Base-by-base conservation (phyloP, 2,888 invertebrate genomes). In the Meghimatium bilineatum region DNA sequence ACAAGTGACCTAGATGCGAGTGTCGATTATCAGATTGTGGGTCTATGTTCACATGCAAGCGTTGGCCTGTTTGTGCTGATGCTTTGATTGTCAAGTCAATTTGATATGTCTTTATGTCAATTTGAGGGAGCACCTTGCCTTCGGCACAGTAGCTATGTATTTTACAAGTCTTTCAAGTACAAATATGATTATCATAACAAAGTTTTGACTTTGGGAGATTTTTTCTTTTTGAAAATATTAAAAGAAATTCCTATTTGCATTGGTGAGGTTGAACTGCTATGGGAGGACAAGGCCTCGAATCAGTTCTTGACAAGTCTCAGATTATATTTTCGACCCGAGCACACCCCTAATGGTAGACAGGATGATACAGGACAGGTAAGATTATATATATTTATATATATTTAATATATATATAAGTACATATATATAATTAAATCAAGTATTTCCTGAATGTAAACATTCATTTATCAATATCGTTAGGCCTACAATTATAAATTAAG, bases 191-290 rank as follows among this genome's bases (percentile, higher is more conserved):
- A 94, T 69, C 93, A 90, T 86, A 87, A 92, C 84, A 93, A 93
- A 91, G 96, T 96, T 90, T 95, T 97, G 88, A 96, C 96, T 85
- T 95, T 97, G 86, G 97, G 97, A 85, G 97, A 97, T 94, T 97
- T 97, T 95, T 97, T 97, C 95, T 96, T 97, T 93, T 96, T 97
- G 89, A 96, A 96, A 95, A 96, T 97, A 93, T 97, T 97, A 96
- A 96, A 96, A 94, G 96, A 97, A 82, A 96, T 97, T 93, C 95
- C 96, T 90, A 94, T 96, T 92, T 97, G 97, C 92, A 96, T 97
- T 94, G 97, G 97, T 82, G 97, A 98, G 94, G 95, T 98, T 82
- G 97, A 97, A 94, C 95, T 98, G 91, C 95, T 97, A 86, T 98
- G 97, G 97, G 96, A 96, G 89, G 97, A 97, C 94, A 96, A 96